These are phyloP conservation scores for Tapirus terrestris DNA, from an alignment of 2,113 vertebrate species.

Conservation along the genomic window DNA sequence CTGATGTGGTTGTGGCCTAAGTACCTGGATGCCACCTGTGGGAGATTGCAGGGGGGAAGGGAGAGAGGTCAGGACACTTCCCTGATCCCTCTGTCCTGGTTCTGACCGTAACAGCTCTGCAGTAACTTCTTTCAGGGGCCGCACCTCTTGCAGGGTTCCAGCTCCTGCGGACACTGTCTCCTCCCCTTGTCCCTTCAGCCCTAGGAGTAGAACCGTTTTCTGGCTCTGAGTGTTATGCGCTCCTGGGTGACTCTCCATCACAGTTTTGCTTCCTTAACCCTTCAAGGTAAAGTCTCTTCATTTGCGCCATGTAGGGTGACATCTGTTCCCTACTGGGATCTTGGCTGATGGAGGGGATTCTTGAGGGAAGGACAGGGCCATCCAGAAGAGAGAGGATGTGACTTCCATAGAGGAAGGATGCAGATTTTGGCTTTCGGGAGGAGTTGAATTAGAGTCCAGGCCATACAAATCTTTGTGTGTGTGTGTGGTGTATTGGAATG, in stretches of 20 bases:
- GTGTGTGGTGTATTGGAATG: too few relatives aligned
- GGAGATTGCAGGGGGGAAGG: too few relatives aligned
- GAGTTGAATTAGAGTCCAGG: background rate
- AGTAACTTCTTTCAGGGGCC: background rate
- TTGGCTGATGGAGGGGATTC: background rate
- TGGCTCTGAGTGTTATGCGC: background rate
- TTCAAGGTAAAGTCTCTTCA: background rate
- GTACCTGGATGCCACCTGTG: background rate
- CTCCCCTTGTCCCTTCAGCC: background rate
- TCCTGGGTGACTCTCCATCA: background rate
- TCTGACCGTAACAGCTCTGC: background rate
- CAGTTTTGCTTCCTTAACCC: background rate
- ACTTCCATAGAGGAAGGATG: background rate
- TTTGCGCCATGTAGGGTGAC: background rate
- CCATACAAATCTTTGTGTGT: accelerated
- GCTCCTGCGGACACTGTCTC: background rate
- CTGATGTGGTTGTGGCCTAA: background rate
- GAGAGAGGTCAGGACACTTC: background rate
- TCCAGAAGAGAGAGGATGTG: background rate
- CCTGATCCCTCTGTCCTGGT: too few relatives aligned
- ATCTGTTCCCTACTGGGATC: background rate
- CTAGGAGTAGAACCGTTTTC: background rate
- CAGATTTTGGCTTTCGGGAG: background rate
- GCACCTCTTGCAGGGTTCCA: background rate
- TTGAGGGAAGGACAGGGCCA: background rate